phyloP scores from a whole-genome alignment of 2,113 vertebrate genomes.

The Gadus macrocephalus region DNA sequence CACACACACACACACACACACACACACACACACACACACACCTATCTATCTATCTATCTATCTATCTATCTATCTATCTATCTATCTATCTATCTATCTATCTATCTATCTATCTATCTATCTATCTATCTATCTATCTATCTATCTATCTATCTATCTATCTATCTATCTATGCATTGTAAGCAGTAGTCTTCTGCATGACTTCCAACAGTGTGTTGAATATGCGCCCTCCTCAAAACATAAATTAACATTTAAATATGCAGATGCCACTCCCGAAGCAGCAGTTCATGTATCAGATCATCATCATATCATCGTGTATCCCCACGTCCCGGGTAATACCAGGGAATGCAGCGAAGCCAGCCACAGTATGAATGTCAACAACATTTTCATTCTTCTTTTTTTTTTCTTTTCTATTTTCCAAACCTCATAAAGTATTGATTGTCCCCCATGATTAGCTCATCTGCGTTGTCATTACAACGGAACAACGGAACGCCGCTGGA shows the following conservation, averaged over 20 bases:
- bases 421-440: not conserved
- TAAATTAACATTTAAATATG: not conserved
- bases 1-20: not conserved
- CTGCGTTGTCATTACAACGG: conserved; percentile 35
- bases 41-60: not conserved
- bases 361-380: too few relatives aligned
- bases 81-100: conserved; percentile 26
- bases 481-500: conserved; percentile 36
- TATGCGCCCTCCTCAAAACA: too few relatives aligned
- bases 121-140: not conserved
- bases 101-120: not conserved
- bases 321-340: too few relatives aligned
- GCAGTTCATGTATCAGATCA: too few relatives aligned
- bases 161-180: too few relatives aligned
- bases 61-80: not conserved
- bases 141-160: conserved; percentile 27
- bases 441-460: conserved; percentile 25
- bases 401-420: conserved; percentile 32
- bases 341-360: too few relatives aligned
- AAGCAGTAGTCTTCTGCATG: too few relatives aligned
- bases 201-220: too few relatives aligned
- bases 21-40: conserved; percentile 3
- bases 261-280: too few relatives aligned
- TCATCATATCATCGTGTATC: not conserved
- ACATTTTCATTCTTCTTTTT: conserved; percentile 25